Conservation (phyloP, 2,888 invertebrate genomes). For the Gortyna flavago region DNA sequence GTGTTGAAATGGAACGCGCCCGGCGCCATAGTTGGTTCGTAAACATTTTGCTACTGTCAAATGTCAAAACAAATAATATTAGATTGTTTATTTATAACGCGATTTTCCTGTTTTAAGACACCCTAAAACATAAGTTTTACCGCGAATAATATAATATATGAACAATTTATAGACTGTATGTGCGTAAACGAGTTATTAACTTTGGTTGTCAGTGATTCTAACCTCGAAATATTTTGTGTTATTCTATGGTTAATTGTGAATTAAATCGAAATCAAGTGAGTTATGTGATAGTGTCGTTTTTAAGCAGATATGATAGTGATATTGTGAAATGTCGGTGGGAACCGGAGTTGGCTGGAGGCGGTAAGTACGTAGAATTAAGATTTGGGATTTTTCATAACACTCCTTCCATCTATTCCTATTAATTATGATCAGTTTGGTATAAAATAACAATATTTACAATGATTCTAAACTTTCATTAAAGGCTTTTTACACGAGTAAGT, state of each 20-base stretch:
- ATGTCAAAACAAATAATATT: constrained; percentile 67
- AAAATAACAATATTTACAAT: not conserved
- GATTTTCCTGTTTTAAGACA: constrained; percentile 24
- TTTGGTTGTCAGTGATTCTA: constrained; percentile 45
- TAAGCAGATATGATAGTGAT: constrained; percentile 30
- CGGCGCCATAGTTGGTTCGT: constrained; percentile 49
- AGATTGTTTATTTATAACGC: constrained; percentile 27
- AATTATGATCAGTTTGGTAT: not conserved
- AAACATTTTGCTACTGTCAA: constrained; percentile 69
- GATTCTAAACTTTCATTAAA: not conserved
- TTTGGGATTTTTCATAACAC: constrained; percentile 39
- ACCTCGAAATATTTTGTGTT: constrained; percentile 60
- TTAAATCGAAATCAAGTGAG: constrained; percentile 34
- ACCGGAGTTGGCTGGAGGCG: constrained; percentile 32
- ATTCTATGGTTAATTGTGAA: constrained; percentile 38
- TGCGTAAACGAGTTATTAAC: not conserved
- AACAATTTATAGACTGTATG: not conserved
- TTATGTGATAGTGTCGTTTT: constrained; percentile 27
- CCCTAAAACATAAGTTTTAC: not conserved
- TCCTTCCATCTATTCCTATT: not conserved
- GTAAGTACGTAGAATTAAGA: constrained; percentile 65
- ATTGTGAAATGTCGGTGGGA: constrained; percentile 19
- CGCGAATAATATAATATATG: not conserved
- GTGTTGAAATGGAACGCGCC: constrained; percentile 26
- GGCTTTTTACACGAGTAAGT: not conserved